Conservation (phyloP, 2,113 vertebrate genomes). For the Reinhardtius hippoglossoides region DNA sequence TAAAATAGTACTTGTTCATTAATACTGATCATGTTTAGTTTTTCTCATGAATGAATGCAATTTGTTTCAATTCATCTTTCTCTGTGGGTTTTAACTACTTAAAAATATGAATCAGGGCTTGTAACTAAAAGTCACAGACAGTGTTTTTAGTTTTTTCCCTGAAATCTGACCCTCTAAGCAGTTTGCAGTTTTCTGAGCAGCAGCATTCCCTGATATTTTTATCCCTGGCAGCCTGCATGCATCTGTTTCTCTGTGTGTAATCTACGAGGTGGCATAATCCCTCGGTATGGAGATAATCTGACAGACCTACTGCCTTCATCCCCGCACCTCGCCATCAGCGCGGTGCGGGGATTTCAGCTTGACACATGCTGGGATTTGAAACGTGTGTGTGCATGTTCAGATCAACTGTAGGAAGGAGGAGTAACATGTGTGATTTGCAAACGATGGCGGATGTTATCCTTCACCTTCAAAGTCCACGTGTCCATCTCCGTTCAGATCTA, state of each 20-base stretch:
- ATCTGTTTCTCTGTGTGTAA: conserved; percentile 60
- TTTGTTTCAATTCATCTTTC: too few relatives aligned
- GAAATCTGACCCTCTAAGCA: conserved; percentile 10
- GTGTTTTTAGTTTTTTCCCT: too few relatives aligned
- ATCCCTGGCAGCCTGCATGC: conserved; percentile 42
- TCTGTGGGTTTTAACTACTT: too few relatives aligned
- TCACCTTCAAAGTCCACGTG: conserved; percentile 96
- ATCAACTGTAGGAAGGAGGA: background rate
- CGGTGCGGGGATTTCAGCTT: conserved; percentile 23
- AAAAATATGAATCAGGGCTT: too few relatives aligned
- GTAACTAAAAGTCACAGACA: too few relatives aligned
- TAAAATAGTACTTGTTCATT: too few relatives aligned
- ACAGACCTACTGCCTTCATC: conserved; percentile 61
- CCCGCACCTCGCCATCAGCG: conserved; percentile 53
- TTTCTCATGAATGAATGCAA: too few relatives aligned
- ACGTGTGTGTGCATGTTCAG: conserved; percentile 2
- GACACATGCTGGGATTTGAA: conserved; percentile 37
- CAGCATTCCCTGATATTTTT: conserved; percentile 44
- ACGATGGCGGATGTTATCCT: background rate
- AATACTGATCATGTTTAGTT: too few relatives aligned
- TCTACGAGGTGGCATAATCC: conserved; percentile 78
- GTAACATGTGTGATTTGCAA: background rate
- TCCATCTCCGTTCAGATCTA: conserved; percentile 97
- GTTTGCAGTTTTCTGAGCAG: background rate
- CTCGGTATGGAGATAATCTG: conserved; percentile 76